Evolutionary conservation across 30 jellyfish, hydroid and myxozoan species (phyloP).

Genomic region (Pelagia noctiluca): DNA sequence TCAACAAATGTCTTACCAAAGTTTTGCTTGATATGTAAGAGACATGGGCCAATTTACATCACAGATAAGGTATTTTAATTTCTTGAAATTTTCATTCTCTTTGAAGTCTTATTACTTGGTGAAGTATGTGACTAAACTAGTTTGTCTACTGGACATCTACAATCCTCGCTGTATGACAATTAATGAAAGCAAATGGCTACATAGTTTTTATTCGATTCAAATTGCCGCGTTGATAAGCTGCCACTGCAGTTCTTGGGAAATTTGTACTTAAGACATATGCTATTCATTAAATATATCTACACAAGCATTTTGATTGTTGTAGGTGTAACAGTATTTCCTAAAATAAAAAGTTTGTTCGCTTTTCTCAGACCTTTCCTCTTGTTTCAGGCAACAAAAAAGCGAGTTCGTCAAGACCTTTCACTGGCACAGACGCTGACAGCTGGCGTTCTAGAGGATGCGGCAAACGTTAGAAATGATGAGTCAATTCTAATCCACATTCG

Average conservation of each 20-base stretch:
- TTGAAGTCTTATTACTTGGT: neutral
- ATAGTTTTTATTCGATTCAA: too few relatives aligned
- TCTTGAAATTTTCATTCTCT: neutral
- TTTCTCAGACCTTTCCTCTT: neutral
- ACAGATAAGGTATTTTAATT: conserved; percentile 32
- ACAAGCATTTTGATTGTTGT: too few relatives aligned
- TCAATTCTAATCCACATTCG: conserved; percentile 39
- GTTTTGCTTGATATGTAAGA: conserved; percentile 60
- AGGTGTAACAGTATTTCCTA: too few relatives aligned
- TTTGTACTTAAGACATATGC: too few relatives aligned
- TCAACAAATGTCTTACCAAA: conserved; percentile 40
- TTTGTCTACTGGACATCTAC: too few relatives aligned
- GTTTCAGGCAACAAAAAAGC: conserved; percentile 32
- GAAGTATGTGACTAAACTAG: neutral
- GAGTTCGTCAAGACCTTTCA: conserved; percentile 48
- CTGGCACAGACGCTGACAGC: conserved; percentile 52
- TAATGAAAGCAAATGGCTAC: too few relatives aligned
- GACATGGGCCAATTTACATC: conserved; percentile 46
- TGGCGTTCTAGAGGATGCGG: conserved; percentile 20
- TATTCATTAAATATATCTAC: too few relatives aligned
- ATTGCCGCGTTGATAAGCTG: too few relatives aligned
- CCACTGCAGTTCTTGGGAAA: too few relatives aligned
- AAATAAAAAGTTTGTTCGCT: too few relatives aligned
- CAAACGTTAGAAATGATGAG: conserved; percentile 14
- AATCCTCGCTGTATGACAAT: too few relatives aligned